These are phyloP conservation scores for Hippocampus kuda DNA, from an alignment of 2,797 vertebrate genomes.

Conservation along the genomic window DNA sequence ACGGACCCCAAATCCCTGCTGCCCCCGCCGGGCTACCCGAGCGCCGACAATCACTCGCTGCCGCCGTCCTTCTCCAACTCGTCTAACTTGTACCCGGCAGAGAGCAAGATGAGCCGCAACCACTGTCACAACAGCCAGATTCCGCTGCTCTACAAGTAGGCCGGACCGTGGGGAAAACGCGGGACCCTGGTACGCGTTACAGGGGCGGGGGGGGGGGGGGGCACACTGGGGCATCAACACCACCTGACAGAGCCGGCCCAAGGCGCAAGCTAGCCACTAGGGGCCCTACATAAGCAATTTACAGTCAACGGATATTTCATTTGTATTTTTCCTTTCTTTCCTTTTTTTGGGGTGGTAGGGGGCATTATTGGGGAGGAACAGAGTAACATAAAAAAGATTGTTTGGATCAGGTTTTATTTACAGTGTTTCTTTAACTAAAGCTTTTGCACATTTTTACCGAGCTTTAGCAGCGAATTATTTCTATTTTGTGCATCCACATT, in stretches of 20 bases:
- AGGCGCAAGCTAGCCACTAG: background rate
- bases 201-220: no score
- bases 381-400: no score
- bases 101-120: slow-evolving; percentile 80
- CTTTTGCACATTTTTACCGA: no score
- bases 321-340: background rate
- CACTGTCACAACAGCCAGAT: slow-evolving; percentile 88
- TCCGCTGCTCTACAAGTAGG: slow-evolving; percentile 86
- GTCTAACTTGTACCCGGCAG: slow-evolving; percentile 73
- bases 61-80: slow-evolving; percentile 75
- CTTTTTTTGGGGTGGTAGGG: background rate
- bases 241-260: background rate
- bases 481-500: no score
- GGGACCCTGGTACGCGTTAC: background rate
- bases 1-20: slow-evolving; percentile 69
- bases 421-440: no score
- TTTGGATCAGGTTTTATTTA: no score
- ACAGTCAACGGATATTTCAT: background rate
- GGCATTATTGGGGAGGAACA: background rate
- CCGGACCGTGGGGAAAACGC: background rate
- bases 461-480: no score
- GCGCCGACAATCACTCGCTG: slow-evolving; percentile 67
- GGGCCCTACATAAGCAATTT: background rate
- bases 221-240: background rate
- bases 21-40: slow-evolving; percentile 68